Percentiles rank a stretch among this genome's conserved stretches.
Conservation (phyloP, 2,113 vertebrate genomes). For the Struthio camelus region DNA sequence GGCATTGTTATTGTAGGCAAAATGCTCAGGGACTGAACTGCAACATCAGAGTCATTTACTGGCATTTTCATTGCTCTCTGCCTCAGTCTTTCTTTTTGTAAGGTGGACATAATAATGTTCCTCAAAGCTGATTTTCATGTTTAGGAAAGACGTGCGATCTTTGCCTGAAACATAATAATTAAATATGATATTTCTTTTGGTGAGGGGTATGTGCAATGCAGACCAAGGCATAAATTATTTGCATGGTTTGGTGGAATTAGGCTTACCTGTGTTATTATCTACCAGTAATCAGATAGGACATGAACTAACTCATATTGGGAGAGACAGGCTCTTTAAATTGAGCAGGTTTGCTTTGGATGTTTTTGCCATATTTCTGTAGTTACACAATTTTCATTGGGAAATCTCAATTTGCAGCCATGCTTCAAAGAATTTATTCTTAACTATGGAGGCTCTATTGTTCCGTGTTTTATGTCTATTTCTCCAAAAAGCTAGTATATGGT, state of each 20-base stretch:
- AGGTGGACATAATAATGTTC: background rate
- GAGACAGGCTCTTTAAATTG: background rate
- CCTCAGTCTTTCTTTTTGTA: constrained; percentile 7
- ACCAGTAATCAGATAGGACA: background rate
- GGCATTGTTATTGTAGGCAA: constrained; percentile 44
- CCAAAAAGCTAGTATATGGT: background rate
- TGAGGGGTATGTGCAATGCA: background rate
- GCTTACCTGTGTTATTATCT: background rate
- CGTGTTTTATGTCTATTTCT: background rate
- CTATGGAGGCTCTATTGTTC: background rate
- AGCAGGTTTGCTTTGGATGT: background rate
- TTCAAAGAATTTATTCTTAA: background rate
- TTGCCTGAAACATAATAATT: background rate
- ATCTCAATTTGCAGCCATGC: background rate
- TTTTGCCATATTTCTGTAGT: background rate
- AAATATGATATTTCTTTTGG: background rate
- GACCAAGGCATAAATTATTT: background rate
- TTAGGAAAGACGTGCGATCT: background rate
- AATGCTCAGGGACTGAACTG: constrained; percentile 24
- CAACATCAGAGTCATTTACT: constrained; percentile 50
- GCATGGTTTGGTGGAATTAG: background rate
- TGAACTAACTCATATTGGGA: background rate
- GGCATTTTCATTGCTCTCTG: constrained; percentile 32
- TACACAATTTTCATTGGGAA: background rate
- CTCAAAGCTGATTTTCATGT: background rate